Base-by-base conservation (phyloP, 2,888 invertebrate genomes). In the Drosophila seclusa region DNA sequence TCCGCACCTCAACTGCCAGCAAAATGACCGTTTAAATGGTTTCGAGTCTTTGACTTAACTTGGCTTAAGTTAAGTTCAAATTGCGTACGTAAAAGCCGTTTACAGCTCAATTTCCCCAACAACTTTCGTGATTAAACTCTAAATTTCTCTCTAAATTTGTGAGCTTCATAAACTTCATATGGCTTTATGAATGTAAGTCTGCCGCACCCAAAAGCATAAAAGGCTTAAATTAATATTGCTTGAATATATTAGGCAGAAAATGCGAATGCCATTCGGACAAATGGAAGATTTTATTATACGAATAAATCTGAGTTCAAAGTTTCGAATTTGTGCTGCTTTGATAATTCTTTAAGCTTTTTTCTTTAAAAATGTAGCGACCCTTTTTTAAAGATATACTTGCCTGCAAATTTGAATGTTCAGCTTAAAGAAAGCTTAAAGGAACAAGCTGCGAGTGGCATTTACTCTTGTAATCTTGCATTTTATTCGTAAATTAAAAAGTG, bases 141-240 rank as follows among this genome's bases (percentile, higher is more conserved):
- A 63, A 74, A 68, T 68, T 79, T 58, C 64, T 59, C 65, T 77
- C 75, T 54, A 63, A 74, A 68, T 68, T 79, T 58, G 68, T 59
- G 65, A 58, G 66, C 63, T 58, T 40, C 66, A 63, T 66, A 63
- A 75, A 61, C 36, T 57, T 61, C 54, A 67, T 67, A 75, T 75
- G 77, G 69, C 69, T 63, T 65, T 61, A 21, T 13, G 45, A 13
- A 38, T 31, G n/a, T 31, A 27, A 38, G 38, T 52, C 45, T 34
- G 31, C 34, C 29, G 27, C 16, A 31, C 38, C 50, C 50, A 48
- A 52, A 49, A 21, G 52, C 57, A 77, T 50, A 65, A 77, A 79
- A 76, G 60, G 49, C 52, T 73, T 45, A 49, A 54, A 53, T 63
- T 49, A 45, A 53, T 66, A 59, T 66, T 72, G 32, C 40, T 34